Evolutionary conservation across 2,888 invertebrate species (phyloP).

Genomic region (Herminia tarsipennalis): DNA sequence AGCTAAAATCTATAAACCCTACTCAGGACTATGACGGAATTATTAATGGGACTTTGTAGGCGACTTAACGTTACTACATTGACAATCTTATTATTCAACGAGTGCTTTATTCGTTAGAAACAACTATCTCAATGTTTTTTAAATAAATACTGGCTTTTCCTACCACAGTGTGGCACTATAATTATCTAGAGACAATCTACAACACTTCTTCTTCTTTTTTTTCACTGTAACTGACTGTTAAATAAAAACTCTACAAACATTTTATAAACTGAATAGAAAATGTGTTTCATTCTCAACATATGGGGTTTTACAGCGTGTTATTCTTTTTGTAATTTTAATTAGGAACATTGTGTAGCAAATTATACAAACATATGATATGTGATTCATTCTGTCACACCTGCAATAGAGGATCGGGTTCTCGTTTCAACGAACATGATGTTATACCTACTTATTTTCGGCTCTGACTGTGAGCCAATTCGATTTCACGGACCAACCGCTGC

Average conservation of each 20-base stretch:
- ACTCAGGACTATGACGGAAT: slow-evolving; percentile 7
- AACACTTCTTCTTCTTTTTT: no score
- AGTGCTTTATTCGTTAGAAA: no score
- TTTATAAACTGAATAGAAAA: slow-evolving; percentile 18
- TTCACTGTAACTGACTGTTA: no score
- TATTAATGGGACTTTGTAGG: slow-evolving; percentile 8
- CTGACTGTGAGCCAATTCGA: slow-evolving; percentile 82
- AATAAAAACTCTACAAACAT: neutral
- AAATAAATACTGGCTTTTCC: no score
- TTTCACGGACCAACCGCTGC: slow-evolving; percentile 74
- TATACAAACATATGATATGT: slow-evolving; percentile 35
- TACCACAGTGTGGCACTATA: no score
- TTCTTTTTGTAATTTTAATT: slow-evolving; percentile 24
- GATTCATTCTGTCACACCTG: slow-evolving; percentile 59
- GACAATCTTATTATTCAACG: neutral
- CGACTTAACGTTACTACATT: neutral
- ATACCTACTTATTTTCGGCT: slow-evolving; percentile 77
- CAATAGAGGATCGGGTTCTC: slow-evolving; percentile 52
- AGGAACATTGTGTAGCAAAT: slow-evolving; percentile 16
- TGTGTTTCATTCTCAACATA: slow-evolving; percentile 5
- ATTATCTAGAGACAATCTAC: no score
- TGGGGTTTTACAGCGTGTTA: slow-evolving; percentile 12
- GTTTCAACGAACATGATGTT: slow-evolving; percentile 61
- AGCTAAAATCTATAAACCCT: slow-evolving; percentile 1
- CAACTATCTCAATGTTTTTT: no score